Evolutionary conservation across 2,113 vertebrate genomes (phyloP), one percentile per base, ranked within the genome.

Genomic region (Pampusana beccarii): DNA sequence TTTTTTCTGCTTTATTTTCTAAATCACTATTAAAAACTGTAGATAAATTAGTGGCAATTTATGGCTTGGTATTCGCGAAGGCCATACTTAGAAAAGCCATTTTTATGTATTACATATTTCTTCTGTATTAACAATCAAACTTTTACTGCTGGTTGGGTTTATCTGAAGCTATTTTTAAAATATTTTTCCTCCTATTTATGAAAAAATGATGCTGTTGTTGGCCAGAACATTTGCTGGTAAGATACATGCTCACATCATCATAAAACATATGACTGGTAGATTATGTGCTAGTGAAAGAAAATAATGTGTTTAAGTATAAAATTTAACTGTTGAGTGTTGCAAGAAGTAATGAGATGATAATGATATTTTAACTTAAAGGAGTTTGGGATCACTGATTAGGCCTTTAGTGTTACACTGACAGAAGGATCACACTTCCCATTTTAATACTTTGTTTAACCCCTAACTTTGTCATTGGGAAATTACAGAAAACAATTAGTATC

Each of bases 181-280:
- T 60, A 66, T 60, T 91, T 91, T 92, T 75, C 80, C 80, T 91
- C 57, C 53, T 87, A 46, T 48, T 81, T 81, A 57, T 57, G 80
- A 75, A 70, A 93, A 95, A 86, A 42, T 64, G 9, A 94, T 93
- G 86, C 44, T 96, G 24, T 92, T 78, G 18, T 88, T 96, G 77
- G 95, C 80, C 34, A 84, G 57, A 93, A 65, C 29, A 36, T 92
- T 79, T 81, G 5, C 62, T 94, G 70, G 69, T 84, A 67, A 88
- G 75, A 92, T 88, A 64, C 34, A 92, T 61, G 67, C 65, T 95
- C 56, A 84, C 53, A 93, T 95, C 82, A 92, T 86, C 56, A 78
- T 71, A 46, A 96, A 93, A 86, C 56, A 88, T 48, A 86, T 86
- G 75, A 88, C 48, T 80, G n/a, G 51, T 61, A 93, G 72, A 94